A percentile compares a stretch with the other conserved stretches of the same genome.
Evolutionary conservation across 2,888 invertebrate genomes (phyloP).

Genomic region (Malthinus seriepunctatus): DNA sequence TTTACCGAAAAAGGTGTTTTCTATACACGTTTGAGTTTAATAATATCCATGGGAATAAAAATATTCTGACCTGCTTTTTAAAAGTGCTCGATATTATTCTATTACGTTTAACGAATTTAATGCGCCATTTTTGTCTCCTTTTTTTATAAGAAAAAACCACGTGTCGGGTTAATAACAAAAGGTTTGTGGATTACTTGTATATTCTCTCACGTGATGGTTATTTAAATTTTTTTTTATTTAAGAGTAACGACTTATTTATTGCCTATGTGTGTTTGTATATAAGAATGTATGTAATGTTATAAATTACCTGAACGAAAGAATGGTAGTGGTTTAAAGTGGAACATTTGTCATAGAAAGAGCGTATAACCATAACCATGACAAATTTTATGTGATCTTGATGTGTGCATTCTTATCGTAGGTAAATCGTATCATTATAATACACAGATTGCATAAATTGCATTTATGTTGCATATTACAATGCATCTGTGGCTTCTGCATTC

Average conservation of each 20-base stretch:
- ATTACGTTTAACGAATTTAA: background rate
- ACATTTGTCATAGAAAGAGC: conserved; percentile 17
- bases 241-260: conserved; percentile 11
- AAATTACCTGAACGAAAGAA: conserved; percentile 2
- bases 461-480: too few relatives aligned
- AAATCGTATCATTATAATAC: too few relatives aligned
- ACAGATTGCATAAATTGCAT: too few relatives aligned
- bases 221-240: conserved; percentile 4
- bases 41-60: conserved; percentile 23
- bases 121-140: background rate
- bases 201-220: conserved; percentile 1
- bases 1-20: conserved; percentile 2
- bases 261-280: background rate
- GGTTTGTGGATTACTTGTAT: background rate
- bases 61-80: conserved; percentile 16
- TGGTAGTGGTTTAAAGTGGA: conserved; percentile 19
- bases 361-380: conserved; percentile 27
- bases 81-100: background rate
- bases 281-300: background rate
- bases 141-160: background rate
- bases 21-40: background rate
- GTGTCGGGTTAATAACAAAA: background rate
- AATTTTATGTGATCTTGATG: conserved; percentile 22
- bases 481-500: too few relatives aligned
- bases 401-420: background rate